Evolutionary conservation across 2,113 vertebrate genomes (phyloP), one percentile per base, ranked within the genome.

Genomic region (Urocynchramus pylzowi): DNA sequence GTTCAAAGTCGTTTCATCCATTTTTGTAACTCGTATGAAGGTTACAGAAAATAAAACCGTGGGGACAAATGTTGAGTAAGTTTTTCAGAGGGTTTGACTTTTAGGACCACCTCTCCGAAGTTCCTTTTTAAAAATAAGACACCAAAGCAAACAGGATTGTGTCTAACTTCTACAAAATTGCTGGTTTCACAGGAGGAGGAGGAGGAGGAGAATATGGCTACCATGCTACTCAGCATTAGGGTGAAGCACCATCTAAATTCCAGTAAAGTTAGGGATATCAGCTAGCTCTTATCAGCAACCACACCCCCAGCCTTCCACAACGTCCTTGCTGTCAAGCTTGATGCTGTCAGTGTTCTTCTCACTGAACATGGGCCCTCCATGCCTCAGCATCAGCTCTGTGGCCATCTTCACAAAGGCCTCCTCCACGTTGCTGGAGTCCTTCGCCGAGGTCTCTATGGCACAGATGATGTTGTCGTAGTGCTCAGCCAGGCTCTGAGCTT

Each of bases 351-450:
- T 96, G 20, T 92, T 98, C 89, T 98, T 98, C 93, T 99, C 98
- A 26, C 96, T 98, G 98, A 99, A 98, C 97, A 99, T 84, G 13
- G 98, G 99, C 39, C 99, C 99, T 5, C 98, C 99, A 0, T 99
- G 98, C 73, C 99, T 96, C 95, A 99, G 84, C 96, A 99, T 98
- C 49, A 99, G 98, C 97, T 99, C 99, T 0, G 97, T 98, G 45
- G 98, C 98, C 98, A 99, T 98, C 95, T 98, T 97, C 87, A 98
- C 94, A 93, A 99, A 99, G 27, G 98, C 99, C 89, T 98, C 98
- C 54, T 99, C 99, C 96, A 99, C 99, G 0, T 99, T 99, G 97
- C 98, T 98, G 35, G 98, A 98, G 95, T 99, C 98, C 74, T 99
- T 99, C 2, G 99, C 99, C 5, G 99, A 99, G 2, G 99, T 99